A percentile compares a stretch with the other conserved stretches of the same genome.
Conservation (phyloP, 30 jellyfish, hydroid and myxozoan species). For the Chironex yamaguchii region DNA sequence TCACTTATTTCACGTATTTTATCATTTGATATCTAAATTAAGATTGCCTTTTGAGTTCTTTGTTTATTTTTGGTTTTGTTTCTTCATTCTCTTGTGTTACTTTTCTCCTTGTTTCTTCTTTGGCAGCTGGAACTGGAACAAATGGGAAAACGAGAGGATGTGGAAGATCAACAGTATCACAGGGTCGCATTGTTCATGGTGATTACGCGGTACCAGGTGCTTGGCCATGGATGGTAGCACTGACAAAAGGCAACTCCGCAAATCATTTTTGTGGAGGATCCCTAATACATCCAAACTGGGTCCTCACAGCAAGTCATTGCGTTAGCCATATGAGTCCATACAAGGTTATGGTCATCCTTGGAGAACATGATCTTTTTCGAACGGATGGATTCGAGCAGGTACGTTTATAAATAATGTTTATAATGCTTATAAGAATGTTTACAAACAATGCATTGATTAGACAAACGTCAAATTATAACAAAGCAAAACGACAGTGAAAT, state of each 20-base stretch:
- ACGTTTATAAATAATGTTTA: not conserved
- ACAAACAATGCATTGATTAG: too few species aligned
- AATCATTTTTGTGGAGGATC: constrained; percentile 91
- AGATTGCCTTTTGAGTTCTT: too few species aligned
- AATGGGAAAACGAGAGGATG: too few species aligned
- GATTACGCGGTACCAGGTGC: constrained; percentile 79
- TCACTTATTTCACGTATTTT: too few species aligned
- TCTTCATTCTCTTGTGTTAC: too few species aligned
- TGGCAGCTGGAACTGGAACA: too few species aligned
- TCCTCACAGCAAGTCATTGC: constrained; percentile 83
- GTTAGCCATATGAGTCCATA: constrained; percentile 54
- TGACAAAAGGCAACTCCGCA: constrained; percentile 22
- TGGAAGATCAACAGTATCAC: constrained; percentile 63
- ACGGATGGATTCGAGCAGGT: constrained; percentile 69
- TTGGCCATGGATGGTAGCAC: constrained; percentile 95
- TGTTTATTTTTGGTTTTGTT: too few species aligned
- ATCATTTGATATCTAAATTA: too few species aligned
- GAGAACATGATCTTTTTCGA: constrained; percentile 74
- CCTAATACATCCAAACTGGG: constrained; percentile 71
- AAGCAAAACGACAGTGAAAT: too few species aligned
- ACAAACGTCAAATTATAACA: too few species aligned
- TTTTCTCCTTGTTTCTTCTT: too few species aligned
- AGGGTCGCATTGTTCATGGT: constrained; percentile 72
- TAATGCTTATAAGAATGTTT: not conserved
- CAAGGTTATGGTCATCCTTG: constrained; percentile 61